Evolutionary conservation across 92 coral and sea anemone species (phyloP), one percentile per base, ranked within the genome.

Genomic region (Palythoa grandis): DNA sequence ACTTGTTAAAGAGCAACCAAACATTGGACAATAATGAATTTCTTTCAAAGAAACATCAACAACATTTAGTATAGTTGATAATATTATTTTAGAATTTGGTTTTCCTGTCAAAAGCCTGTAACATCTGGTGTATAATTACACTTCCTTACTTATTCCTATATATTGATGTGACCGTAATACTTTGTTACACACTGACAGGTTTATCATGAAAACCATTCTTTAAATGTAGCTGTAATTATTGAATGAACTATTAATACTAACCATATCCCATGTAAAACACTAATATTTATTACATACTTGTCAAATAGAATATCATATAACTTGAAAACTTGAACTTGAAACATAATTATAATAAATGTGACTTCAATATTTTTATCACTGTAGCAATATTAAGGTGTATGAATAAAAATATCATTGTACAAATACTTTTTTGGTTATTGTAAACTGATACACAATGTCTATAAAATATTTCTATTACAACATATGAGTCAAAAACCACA

Each of bases 351-450:
- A 7, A 70, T 70, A 29, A 70, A 70, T 70, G 74, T 70, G 74
- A 70, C 74, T 70, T 70, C 50, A 70, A 70, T 70, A 70, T 70
- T 70, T n/a, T 70, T 38, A 70, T 70, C 74, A 70, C 48, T 70
- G 74, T 70, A 70, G 74, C 74, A 70, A 70, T 29, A 70, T 70
- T 70, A 70, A 70, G 74, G 74, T 70, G 68, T 70, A 25, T 29
- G 74, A 70, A 70, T 70, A 70, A 70, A 70, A 70, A 25, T 70
- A 70, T 70, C 48, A 25, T 25, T 29, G 48, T 70, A 29, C 74
- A 70, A 70, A 70, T 70, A 70, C 17, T 70, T 29, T 70, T 29
- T 70, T 70, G 5, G 25, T 70, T 70, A 70, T 70, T 70, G 48
- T 70, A 70, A 70, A 70, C 43, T 70, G 39, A 29, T 70, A 29